These are phyloP conservation scores for Rhinogobius similis DNA, from an alignment of 2,113 vertebrate species.

Conservation along the genomic window DNA sequence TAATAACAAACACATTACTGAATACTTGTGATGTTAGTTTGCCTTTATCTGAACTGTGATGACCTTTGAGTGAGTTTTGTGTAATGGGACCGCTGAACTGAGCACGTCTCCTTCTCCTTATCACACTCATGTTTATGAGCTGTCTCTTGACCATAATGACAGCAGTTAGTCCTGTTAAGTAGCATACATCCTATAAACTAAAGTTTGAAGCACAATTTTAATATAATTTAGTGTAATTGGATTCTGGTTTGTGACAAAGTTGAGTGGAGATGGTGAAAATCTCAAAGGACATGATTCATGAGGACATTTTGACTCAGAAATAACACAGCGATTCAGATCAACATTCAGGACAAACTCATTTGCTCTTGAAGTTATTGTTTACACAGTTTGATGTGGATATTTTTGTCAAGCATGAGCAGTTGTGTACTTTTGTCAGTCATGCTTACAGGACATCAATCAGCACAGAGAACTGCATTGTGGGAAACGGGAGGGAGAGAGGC, in stretches of 20 bases:
- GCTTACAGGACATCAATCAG: slow-evolving; percentile 21
- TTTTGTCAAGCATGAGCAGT: slow-evolving; percentile 40
- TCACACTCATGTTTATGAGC: slow-evolving; percentile 69
- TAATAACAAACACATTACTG: not conserved
- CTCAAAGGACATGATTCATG: slow-evolving; percentile 52
- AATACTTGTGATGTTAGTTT: not conserved
- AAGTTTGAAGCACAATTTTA: not conserved
- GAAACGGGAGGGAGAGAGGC: slow-evolving; percentile 15
- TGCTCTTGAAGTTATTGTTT: slow-evolving; percentile 42
- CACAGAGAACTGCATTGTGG: not conserved
- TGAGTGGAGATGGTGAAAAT: not conserved
- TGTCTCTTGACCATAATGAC: slow-evolving; percentile 62
- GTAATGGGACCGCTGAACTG: slow-evolving; percentile 31
- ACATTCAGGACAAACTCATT: slow-evolving; percentile 49
- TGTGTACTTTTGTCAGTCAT: slow-evolving; percentile 29
- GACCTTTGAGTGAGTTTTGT: slow-evolving; percentile 24
- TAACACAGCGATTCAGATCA: slow-evolving; percentile 59
- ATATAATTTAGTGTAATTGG: not conserved
- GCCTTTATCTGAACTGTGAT: slow-evolving; percentile 34
- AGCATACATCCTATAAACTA: slow-evolving; percentile 17
- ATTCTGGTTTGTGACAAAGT: not conserved
- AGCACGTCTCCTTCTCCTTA: slow-evolving; percentile 66
- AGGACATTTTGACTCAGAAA: slow-evolving; percentile 51
- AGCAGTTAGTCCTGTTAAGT: slow-evolving; percentile 18
- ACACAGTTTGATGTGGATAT: slow-evolving; percentile 56